A percentile compares a stretch with the other conserved stretches of the same genome.
Conservation (phyloP, 2,888 invertebrate species). For the Teleiodes luculella region DNA sequence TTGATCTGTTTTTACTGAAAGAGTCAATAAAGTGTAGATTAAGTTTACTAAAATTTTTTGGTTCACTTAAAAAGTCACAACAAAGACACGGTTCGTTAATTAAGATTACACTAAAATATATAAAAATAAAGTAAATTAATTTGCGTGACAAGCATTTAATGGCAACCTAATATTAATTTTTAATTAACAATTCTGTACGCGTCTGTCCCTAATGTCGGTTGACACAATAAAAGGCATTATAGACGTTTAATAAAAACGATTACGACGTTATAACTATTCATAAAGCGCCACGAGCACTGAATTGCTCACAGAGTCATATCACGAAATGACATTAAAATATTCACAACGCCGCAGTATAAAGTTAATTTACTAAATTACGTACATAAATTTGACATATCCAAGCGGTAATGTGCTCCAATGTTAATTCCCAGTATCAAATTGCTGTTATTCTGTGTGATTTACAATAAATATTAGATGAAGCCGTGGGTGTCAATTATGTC, state of each 20-base stretch:
- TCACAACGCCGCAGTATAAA: conserved; percentile 18
- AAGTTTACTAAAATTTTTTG: too few species aligned
- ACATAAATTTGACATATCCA: conserved; percentile 44
- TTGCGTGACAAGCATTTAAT: not conserved
- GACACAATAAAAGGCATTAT: not conserved
- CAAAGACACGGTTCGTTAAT: too few species aligned
- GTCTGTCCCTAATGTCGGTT: not conserved
- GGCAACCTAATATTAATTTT: not conserved
- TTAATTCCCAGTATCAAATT: conserved; percentile 60
- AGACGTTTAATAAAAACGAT: not conserved
- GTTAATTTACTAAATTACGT: conserved; percentile 37
- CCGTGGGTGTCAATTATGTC: conserved; percentile 57
- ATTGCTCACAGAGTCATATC: not conserved
- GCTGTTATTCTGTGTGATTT: conserved; percentile 58
- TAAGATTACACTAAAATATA: too few species aligned
- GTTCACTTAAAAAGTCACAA: too few species aligned
- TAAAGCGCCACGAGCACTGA: not conserved
- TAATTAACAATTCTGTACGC: not conserved
- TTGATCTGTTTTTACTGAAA: not conserved
- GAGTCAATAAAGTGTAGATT: too few species aligned
- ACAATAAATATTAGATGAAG: conserved; percentile 71
- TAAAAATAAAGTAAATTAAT: not conserved
- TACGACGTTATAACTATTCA: not conserved
- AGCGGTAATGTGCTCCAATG: conserved; percentile 47
- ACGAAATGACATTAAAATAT: conserved; percentile 6